Conservation (phyloP, 1,140 invertebrate genomes). For the Meloidogyne hapla region DNA sequence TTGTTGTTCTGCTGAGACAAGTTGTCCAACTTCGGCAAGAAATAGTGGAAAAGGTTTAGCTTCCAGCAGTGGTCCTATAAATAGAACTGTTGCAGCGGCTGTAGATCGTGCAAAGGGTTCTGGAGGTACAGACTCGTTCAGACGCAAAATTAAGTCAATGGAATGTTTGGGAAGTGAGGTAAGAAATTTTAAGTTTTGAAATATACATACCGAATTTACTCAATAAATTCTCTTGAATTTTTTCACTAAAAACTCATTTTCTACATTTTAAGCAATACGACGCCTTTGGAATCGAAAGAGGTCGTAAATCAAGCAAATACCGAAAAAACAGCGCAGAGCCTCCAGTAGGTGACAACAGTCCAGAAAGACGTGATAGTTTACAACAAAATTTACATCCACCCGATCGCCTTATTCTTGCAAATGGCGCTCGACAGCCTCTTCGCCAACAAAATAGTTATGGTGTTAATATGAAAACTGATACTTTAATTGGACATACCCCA, state of each 20-base stretch:
- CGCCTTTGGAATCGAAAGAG: not conserved
- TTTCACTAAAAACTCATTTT: not conserved
- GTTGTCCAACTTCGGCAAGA: constrained; percentile 24
- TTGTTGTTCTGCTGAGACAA: constrained; percentile 22
- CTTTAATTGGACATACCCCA: not conserved
- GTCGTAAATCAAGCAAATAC: constrained; percentile 17
- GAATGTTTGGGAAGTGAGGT: constrained; percentile 23
- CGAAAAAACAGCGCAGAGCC: constrained; percentile 24
- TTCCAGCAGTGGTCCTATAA: not conserved
- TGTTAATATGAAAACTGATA: constrained; percentile 1
- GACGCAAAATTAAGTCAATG: constrained; percentile 29
- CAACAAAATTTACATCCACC: constrained; percentile 24
- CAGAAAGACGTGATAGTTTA: constrained; percentile 1
- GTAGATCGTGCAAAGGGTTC: constrained; percentile 4
- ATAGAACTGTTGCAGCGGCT: constrained; percentile 1
- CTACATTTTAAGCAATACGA: not conserved
- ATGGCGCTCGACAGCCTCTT: constrained; percentile 8
- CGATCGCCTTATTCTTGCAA: not conserved
- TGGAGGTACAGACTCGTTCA: constrained; percentile 14
- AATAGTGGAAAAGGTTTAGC: constrained; percentile 10
- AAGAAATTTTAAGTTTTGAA: not conserved
- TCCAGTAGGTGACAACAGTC: constrained; percentile 5
- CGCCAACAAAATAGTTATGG: not conserved
- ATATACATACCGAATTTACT: not conserved
- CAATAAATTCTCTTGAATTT: not conserved